Conservation (phyloP, 2,113 vertebrate genomes). For the Nesogale talazaci region DNA sequence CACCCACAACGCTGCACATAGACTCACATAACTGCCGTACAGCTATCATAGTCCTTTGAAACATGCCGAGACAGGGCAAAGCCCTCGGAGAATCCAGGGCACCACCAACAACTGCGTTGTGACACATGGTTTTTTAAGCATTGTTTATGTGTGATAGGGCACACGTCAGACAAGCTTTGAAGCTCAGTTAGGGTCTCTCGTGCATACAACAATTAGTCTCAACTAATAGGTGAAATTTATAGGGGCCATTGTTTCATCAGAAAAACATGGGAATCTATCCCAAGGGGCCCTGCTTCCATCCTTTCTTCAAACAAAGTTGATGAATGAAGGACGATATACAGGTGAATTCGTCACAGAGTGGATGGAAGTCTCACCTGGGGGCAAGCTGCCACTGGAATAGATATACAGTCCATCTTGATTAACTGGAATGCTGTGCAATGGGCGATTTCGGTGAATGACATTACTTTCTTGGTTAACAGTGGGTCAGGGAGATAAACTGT, state of each 20-base stretch:
- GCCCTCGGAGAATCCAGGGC: constrained; percentile 69
- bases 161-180: constrained; percentile 77
- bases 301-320: constrained; percentile 55
- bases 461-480: constrained; percentile 6
- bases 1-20: constrained; percentile 80
- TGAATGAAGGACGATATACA: neutral
- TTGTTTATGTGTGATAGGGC: constrained; percentile 64
- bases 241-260: constrained; percentile 38
- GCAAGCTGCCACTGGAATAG: constrained; percentile 27
- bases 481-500: neutral
- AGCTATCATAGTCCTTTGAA: constrained; percentile 71
- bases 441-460: neutral
- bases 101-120: constrained; percentile 74
- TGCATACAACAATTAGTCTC: constrained; percentile 53
- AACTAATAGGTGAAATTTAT: constrained; percentile 7
- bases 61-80: constrained; percentile 74
- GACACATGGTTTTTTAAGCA: constrained; percentile 79
- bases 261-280: constrained; percentile 1
- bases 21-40: constrained; percentile 72
- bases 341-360: constrained; percentile 34
- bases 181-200: constrained; percentile 76
- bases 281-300: constrained; percentile 4
- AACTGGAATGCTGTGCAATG: constrained; percentile 74
- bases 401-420: constrained; percentile 72
- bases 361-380: constrained; percentile 33